A percentile compares a stretch with the other conserved stretches of the same genome.
Evolutionary conservation across 2,888 invertebrate genomes (phyloP).

Genomic region (Halictus ligatus): DNA sequence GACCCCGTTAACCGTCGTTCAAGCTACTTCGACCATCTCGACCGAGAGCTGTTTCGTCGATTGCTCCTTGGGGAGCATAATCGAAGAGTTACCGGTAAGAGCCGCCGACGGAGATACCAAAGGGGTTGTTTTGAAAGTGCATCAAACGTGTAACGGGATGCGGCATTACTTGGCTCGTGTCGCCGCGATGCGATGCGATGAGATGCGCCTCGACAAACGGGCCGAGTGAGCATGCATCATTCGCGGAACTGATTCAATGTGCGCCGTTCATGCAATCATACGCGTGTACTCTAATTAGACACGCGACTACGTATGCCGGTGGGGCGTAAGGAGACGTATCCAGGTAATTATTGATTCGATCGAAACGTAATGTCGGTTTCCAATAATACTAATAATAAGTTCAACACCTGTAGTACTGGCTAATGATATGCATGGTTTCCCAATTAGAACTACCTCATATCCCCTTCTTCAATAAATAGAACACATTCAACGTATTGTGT

Average conservation of each 20-base stretch:
- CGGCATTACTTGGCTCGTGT: conserved; percentile 33
- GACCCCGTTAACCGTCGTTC: conserved; percentile 60
- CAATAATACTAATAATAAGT: neutral
- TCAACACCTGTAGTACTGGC: neutral
- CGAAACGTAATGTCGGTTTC: neutral
- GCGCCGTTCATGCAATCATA: conserved; percentile 6
- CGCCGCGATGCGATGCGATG: conserved; percentile 5
- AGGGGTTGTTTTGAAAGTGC: conserved; percentile 65
- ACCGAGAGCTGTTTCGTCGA: conserved; percentile 60
- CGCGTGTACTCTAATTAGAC: neutral
- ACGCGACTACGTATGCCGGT: neutral
- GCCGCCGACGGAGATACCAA: conserved; percentile 48
- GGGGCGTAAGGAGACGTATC: neutral
- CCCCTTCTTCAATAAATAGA: too few relatives aligned
- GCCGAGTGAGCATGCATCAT: neutral
- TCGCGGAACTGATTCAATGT: neutral
- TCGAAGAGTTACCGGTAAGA: conserved; percentile 60
- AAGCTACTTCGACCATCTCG: conserved; percentile 50
- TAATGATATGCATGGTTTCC: neutral
- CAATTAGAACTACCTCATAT: neutral
- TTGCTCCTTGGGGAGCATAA: conserved; percentile 63
- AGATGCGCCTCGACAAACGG: neutral
- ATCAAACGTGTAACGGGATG: conserved; percentile 52
- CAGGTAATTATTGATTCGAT: neutral
- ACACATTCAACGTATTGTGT: too few relatives aligned